Evolutionary conservation across 2,888 invertebrate species (phyloP).

Genomic region (Calliphora vomitoria): DNA sequence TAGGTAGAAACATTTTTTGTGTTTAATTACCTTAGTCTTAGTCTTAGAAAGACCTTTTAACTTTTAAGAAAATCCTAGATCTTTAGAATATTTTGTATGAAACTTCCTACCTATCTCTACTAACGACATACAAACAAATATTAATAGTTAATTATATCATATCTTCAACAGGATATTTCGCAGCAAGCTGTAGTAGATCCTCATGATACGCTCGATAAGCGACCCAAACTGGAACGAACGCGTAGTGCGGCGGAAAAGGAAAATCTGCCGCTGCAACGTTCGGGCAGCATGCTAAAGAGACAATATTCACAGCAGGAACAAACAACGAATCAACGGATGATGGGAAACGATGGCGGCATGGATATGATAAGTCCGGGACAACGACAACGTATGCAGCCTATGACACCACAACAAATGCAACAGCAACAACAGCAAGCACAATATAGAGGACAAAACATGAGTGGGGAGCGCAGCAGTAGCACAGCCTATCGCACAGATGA

Average conservation of each 20-base stretch:
- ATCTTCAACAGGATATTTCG: constrained; percentile 79
- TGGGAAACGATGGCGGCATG: constrained; percentile 85
- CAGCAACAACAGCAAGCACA: constrained; percentile 79
- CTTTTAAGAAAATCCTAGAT: no score
- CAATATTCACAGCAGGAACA: constrained; percentile 93
- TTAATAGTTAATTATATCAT: background rate
- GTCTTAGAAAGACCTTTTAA: no score
- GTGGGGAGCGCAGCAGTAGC: constrained; percentile 61
- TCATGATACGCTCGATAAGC: constrained; percentile 88
- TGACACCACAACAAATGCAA: constrained; percentile 83
- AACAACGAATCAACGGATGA: constrained; percentile 87
- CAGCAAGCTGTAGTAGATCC: constrained; percentile 85
- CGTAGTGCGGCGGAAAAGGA: constrained; percentile 95
- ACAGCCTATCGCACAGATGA: constrained; percentile 85
- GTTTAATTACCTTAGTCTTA: no score
- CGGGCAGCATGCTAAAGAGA: constrained; percentile 90
- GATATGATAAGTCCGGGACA: constrained; percentile 84
- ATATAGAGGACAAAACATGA: constrained; percentile 77
- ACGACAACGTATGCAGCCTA: constrained; percentile 81
- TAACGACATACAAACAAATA: background rate
- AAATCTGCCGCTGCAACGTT: constrained; percentile 91
- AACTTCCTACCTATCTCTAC: no score
- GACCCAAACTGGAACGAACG: constrained; percentile 93
- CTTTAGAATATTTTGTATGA: no score
- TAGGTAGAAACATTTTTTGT: no score